Base-by-base conservation (phyloP, 2,888 invertebrate species). In the Amphipyra tragopoginis region DNA sequence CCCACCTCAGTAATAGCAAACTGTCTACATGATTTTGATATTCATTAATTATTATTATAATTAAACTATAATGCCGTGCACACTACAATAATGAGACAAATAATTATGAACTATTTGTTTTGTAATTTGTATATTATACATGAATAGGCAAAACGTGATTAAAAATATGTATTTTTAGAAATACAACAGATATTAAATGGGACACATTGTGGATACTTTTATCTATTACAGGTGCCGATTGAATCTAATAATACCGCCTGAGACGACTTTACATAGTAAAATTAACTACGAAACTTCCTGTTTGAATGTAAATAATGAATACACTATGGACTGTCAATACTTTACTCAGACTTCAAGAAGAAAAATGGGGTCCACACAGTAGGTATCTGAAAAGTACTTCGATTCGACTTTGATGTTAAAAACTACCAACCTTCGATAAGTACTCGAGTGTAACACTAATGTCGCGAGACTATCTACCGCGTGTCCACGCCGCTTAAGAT, bases 131-230 rank as follows among this genome's bases (percentile, higher is more conserved):
- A 93, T 93, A 93, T 93, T 90, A 92, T 90, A 93, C 92, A 93
- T 91, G 93, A 93, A 93, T 93, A 93, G 93, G 91, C 93, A 93
- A 93, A 93, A 91, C 89, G 94, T 94, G 93, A 92, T 91, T 92
- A 90, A 92, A 91, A 93, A 92, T 89, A 91, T 89, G 89, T 90
- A 91, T 86, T 88, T 86, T 88, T 90, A 91, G 84, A 88, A 87
- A 88, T 92, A 93, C 86, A 89, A 87, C 83, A 89, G 77, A 87
- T 80, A 85, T 75, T 72, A 69, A 84, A 80, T 79, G 87, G 88
- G 88, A 88, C 86, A 89, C 84, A 83, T 79, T 77, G 86, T 90
- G 86, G 81, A 83, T 83, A 83, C 74, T 86, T 82, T 77, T 78
- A 84, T 84, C 86, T 89, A 90, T 84, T 84, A 86, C 85, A 86